A percentile compares a stretch with the other conserved stretches of the same genome.
These are phyloP conservation scores for Botia kubotai DNA, from an alignment of 2,797 vertebrate species.

Conservation along the genomic window DNA sequence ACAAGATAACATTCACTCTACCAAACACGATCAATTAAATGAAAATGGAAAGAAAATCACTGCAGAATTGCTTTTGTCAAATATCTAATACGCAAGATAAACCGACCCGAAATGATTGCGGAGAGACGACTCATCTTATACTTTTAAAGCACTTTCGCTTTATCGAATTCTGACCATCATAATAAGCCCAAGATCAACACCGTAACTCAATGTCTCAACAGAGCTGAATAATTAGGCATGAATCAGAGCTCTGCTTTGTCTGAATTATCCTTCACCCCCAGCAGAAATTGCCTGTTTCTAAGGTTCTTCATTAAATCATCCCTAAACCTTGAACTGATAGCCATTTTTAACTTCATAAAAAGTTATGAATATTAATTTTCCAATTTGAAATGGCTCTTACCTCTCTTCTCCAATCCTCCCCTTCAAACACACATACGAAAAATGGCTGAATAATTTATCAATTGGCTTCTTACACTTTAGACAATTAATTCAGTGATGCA, in stretches of 20 bases:
- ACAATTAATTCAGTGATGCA: conserved; percentile 91
- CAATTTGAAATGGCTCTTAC: conserved; percentile 82
- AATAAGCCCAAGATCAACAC: conserved; percentile 27
- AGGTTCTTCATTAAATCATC: conserved; percentile 67
- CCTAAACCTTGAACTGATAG: conserved; percentile 70
- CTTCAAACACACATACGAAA: conserved; percentile 70
- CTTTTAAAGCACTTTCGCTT: conserved; percentile 11
- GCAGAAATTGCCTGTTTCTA: conserved; percentile 62
- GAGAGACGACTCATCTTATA: background rate
- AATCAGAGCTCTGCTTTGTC: conserved; percentile 56
- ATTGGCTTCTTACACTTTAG: conserved; percentile 87
- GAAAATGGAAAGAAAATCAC: conserved; percentile 21
- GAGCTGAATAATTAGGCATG: conserved; percentile 35
- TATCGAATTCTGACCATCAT: conserved; percentile 26
- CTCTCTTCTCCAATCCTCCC: conserved; percentile 65
- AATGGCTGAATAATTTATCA: conserved; percentile 92
- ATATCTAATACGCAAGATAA: conserved; percentile 20
- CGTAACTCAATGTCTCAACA: background rate
- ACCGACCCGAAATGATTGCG: conserved; percentile 1
- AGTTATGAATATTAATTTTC: conserved; percentile 95
- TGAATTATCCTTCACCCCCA: conserved; percentile 52
- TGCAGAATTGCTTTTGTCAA: conserved; percentile 13
- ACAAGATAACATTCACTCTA: conserved; percentile 26
- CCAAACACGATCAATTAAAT: conserved; percentile 11
- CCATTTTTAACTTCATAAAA: conserved; percentile 78